Evolutionary conservation across 2,113 vertebrate species (phyloP).

Genomic region (Xiphophorus maculatus): DNA sequence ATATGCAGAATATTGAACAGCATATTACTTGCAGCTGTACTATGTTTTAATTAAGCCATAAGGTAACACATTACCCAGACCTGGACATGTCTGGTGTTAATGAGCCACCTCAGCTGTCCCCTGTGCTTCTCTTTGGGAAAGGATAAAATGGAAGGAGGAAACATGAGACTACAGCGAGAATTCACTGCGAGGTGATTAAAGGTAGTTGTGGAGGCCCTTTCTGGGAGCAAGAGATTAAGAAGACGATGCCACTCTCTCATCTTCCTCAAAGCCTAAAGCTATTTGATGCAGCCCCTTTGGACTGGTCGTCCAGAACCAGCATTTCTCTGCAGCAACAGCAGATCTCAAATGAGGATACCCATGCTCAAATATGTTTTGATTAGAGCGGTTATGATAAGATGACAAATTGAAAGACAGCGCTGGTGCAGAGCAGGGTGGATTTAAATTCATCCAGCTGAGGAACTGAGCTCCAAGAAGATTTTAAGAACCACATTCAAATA

Average conservation of each 20-base stretch:
- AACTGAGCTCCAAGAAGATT: slow-evolving; percentile 25
- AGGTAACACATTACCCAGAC: slow-evolving; percentile 44
- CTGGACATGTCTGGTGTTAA: slow-evolving; percentile 53
- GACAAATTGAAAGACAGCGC: slow-evolving; percentile 62
- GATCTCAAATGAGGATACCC: slow-evolving; percentile 56
- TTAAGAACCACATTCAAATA: slow-evolving; percentile 20
- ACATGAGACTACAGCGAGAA: slow-evolving; percentile 62
- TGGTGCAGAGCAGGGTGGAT: slow-evolving; percentile 40
- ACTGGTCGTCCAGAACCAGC: slow-evolving; percentile 38
- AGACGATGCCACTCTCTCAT: slow-evolving; percentile 65
- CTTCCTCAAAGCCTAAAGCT: slow-evolving; percentile 62
- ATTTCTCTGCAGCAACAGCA: slow-evolving; percentile 36
- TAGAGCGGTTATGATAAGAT: slow-evolving; percentile 59
- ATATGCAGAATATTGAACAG: not conserved
- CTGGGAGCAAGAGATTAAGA: slow-evolving; percentile 73
- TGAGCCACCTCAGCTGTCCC: slow-evolving; percentile 60
- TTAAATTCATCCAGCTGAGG: slow-evolving; percentile 48
- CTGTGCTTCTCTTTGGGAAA: slow-evolving; percentile 56
- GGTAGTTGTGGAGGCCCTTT: slow-evolving; percentile 57
- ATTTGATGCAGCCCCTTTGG: slow-evolving; percentile 66
- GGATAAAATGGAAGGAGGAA: slow-evolving; percentile 57
- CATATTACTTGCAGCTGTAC: slow-evolving; percentile 11
- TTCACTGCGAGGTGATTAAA: slow-evolving; percentile 72
- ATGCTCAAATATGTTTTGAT: slow-evolving; percentile 64
- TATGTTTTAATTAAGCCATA: slow-evolving; percentile 54